phyloP scores from a whole-genome alignment of 2,113 vertebrate genomes.

The Phylloscopus trochiloides region DNA sequence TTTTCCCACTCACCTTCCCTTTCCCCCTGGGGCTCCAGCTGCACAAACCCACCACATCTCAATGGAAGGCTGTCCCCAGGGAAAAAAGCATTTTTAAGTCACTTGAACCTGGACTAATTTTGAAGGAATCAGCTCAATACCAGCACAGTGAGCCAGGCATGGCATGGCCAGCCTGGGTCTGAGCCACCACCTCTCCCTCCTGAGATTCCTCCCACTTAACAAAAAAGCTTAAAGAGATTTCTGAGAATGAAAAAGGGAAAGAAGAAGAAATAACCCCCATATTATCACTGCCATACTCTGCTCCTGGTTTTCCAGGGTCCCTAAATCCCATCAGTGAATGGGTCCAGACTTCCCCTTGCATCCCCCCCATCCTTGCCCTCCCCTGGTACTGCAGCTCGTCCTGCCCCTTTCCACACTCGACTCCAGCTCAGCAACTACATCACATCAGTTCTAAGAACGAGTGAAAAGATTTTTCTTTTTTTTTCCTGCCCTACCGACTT shows the following conservation, averaged over 20 bases:
- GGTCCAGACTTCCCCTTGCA: rapidly evolving
- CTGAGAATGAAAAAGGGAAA: not conserved
- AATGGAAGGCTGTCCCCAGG: not conserved
- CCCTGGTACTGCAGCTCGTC: not conserved
- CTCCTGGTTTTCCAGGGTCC: not conserved
- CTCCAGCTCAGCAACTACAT: not conserved
- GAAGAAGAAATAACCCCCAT: rapidly evolving
- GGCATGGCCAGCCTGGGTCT: rapidly evolving
- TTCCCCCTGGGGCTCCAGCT: not conserved
- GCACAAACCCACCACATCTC: not conserved
- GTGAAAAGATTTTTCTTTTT: not conserved
- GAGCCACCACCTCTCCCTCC: not conserved
- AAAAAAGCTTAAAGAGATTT: not conserved
- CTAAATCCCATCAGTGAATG: rapidly evolving
- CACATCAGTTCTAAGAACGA: rapidly evolving
- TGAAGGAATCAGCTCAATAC: not conserved
- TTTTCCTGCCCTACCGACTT: not conserved
- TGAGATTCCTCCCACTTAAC: not conserved
- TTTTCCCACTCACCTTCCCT: not conserved
- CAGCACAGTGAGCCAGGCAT: not conserved
- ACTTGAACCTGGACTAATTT: not conserved
- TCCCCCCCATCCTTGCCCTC: not conserved
- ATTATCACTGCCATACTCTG: not conserved
- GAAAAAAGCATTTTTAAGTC: not conserved
- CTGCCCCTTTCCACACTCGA: not conserved